Evolutionary conservation across 2,888 invertebrate genomes (phyloP), one percentile per base, ranked within the genome.

Genomic region (Tanypteryx hageni): DNA sequence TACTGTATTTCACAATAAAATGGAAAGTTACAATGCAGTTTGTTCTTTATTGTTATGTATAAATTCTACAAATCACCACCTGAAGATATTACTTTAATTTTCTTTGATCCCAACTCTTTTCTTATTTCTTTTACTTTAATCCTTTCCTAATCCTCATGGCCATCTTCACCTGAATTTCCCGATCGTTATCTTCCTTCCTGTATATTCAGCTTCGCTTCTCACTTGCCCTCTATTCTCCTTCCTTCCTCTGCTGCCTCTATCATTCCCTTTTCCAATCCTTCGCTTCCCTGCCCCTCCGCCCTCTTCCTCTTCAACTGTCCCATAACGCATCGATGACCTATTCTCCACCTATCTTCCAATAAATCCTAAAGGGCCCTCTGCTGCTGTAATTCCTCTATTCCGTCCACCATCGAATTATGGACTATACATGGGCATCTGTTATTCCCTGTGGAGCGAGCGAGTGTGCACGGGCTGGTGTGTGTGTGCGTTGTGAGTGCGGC

Each of bases 271-370:
- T 27, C 57, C 14, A 16, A 16, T 59, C n/a, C 59, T 59, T n/a
- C 1, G 7, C n/a, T 22, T 27, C 58, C 11, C 18, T 31, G 16
- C 9, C 27, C 58, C 31, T 16, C 14, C 13, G 3, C 61, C 58
- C 16, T 56, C 61, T 16, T 18, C 14, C 13, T 5, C 61, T n/a
- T 56, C 84, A 22, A 18, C 27, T 56, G 13, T 64, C 68, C 44
- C 61, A 89, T 68, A 64, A 44, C 89, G 64, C 64, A 89, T 89
- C 89, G 64, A 89, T 89, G 89, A 89, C 64, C 89, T 89, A 61
- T 89, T 89, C 89, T 89, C 89, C 18, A 64, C 89, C 83, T 57
- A 56, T 83, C 57, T 44, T 57, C 56, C 64, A 18, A 89, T 89
- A 68, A 89, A 89, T 89, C 89, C 89, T 89, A 44, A 27, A 89